These are phyloP conservation scores for Fundulus diaphanus DNA, from an alignment of 2,797 vertebrate genomes.

Conservation along the genomic window DNA sequence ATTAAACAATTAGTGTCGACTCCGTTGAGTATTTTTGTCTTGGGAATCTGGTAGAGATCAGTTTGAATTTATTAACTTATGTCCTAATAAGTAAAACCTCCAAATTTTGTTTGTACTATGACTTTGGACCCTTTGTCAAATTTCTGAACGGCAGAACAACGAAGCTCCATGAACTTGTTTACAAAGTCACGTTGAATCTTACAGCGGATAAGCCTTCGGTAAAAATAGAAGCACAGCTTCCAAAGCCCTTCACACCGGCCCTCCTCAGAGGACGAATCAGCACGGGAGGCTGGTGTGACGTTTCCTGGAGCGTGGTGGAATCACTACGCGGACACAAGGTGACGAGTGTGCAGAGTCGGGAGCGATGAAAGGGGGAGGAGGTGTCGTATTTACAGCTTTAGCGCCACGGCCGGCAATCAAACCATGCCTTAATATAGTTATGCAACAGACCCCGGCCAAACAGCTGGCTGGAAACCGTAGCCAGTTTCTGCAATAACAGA, in stretches of 20 bases:
- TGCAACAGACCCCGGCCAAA: constrained; percentile 67
- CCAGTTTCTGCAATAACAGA: constrained; percentile 30
- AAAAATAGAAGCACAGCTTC: constrained; percentile 55
- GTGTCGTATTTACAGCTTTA: constrained; percentile 75
- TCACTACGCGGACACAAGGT: constrained; percentile 51
- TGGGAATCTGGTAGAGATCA: neutral
- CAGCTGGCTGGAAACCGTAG: constrained; percentile 59
- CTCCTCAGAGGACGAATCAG: constrained; percentile 42
- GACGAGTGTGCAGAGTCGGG: constrained; percentile 30
- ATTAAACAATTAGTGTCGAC: no score
- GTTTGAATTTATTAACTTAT: no score
- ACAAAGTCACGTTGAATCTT: constrained; percentile 25
- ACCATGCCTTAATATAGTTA: constrained; percentile 80
- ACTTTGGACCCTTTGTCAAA: neutral
- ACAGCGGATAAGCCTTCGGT: constrained; percentile 37
- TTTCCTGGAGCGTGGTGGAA: constrained; percentile 42
- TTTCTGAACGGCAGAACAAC: neutral
- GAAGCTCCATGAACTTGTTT: constrained; percentile 18
- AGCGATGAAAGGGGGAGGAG: constrained; percentile 36
- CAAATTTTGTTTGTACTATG: no score
- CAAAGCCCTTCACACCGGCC: constrained; percentile 56
- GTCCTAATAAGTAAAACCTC: no score
- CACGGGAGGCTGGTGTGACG: constrained; percentile 19
- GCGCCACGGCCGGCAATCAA: constrained; percentile 47
- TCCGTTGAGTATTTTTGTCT: neutral